phyloP scores from a whole-genome alignment of 2,113 vertebrate genomes.

The Haemorhous mexicanus region DNA sequence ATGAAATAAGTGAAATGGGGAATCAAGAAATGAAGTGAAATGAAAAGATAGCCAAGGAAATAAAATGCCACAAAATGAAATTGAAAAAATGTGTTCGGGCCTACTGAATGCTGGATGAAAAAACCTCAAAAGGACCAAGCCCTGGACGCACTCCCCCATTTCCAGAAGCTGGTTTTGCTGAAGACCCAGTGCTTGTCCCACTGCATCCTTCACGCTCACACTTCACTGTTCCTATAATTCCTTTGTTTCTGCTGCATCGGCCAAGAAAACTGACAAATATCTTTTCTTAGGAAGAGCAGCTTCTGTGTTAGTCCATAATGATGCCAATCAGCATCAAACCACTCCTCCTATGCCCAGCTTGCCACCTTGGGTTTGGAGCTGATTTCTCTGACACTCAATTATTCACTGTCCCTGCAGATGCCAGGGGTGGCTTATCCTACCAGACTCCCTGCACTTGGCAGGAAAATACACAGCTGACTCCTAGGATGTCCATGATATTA shows the following conservation, averaged over 20 bases:
- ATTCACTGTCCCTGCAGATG: background rate
- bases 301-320: background rate
- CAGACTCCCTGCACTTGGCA: background rate
- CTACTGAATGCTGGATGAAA: background rate
- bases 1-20: background rate
- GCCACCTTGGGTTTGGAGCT: background rate
- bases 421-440: fast-evolving
- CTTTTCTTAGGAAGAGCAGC: background rate
- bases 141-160: background rate
- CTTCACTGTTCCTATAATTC: no score
- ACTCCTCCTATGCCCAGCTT: background rate
- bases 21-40: background rate
- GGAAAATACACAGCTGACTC: background rate
- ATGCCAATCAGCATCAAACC: background rate
- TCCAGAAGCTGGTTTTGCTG: background rate
- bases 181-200: background rate
- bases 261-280: background rate
- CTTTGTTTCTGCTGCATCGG: background rate
- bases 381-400: background rate
- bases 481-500: background rate
- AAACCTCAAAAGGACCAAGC: background rate
- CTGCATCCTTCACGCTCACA: fast-evolving
- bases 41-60: background rate
- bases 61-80: background rate
- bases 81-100: background rate